Evolutionary conservation across 2,888 invertebrate species (phyloP).

Genomic region (Dioctria rufipes): DNA sequence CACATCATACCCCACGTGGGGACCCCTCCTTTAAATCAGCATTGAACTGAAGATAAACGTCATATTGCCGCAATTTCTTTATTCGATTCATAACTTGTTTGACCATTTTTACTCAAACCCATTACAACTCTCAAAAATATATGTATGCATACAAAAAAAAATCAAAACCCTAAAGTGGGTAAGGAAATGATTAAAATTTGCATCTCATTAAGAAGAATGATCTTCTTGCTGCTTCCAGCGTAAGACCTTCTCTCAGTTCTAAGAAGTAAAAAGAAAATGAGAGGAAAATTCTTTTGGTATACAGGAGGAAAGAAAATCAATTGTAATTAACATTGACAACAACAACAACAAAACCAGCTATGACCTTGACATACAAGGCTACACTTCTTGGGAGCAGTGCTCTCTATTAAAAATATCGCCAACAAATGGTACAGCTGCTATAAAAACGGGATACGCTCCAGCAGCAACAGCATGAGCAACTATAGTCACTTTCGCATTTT

Average conservation of each 20-base stretch:
- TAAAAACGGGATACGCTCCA: too few relatives aligned
- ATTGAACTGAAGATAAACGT: too few relatives aligned
- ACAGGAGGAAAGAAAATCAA: slow-evolving; percentile 54
- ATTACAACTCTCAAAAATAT: too few relatives aligned
- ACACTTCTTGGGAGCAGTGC: slow-evolving; percentile 34
- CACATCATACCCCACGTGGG: too few relatives aligned
- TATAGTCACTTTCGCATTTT: too few relatives aligned
- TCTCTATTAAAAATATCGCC: slow-evolving; percentile 41
- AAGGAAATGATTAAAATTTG: slow-evolving; percentile 56
- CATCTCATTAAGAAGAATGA: slow-evolving; percentile 51
- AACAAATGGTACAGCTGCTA: neutral
- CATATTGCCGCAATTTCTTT: too few relatives aligned
- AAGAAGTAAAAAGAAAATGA: slow-evolving; percentile 34
- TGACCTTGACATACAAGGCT: slow-evolving; percentile 58
- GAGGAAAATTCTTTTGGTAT: slow-evolving; percentile 32
- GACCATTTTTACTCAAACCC: too few relatives aligned
- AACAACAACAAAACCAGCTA: slow-evolving; percentile 42
- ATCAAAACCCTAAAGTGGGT: slow-evolving; percentile 37
- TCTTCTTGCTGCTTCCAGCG: slow-evolving; percentile 14
- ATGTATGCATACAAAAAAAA: too few relatives aligned
- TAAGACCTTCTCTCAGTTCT: slow-evolving; percentile 15
- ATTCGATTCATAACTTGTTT: too few relatives aligned
- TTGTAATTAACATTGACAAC: slow-evolving; percentile 60
- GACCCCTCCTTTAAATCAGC: too few relatives aligned
- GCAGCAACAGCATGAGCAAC: too few relatives aligned